Evolutionary conservation across 2,113 vertebrate genomes (phyloP).

Genomic region (Benitochromis conjunctus): DNA sequence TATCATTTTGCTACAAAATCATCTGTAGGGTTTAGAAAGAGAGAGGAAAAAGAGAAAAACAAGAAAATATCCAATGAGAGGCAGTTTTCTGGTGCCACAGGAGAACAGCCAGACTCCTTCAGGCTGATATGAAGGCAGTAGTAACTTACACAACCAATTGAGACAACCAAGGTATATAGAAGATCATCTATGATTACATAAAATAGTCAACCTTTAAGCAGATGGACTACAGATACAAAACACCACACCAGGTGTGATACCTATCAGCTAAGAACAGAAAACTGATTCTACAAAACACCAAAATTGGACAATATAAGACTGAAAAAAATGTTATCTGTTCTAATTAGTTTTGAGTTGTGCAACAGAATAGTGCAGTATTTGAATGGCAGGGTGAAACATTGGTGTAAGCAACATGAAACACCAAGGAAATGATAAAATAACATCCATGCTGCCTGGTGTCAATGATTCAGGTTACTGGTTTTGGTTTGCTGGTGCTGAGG

Average conservation of each 20-base stretch:
- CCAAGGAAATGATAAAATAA: not conserved
- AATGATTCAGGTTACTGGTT: not conserved
- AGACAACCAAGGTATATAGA: not conserved
- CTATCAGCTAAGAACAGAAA: not conserved
- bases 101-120: not conserved
- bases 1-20: not conserved
- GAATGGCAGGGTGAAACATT: not conserved
- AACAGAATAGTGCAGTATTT: not conserved
- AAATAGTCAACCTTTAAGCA: not conserved
- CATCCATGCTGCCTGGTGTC: not conserved
- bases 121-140: not conserved
- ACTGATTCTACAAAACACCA: not conserved
- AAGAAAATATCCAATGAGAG: not conserved
- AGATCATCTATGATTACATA: not conserved
- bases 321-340: not conserved
- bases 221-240: not conserved
- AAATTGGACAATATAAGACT: not conserved
- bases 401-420: not conserved
- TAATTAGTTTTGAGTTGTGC: not conserved
- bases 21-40: not conserved
- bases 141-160: not conserved
- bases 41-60: accelerated
- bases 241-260: not conserved
- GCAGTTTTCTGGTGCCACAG: not conserved
- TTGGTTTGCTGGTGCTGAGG: not conserved